phyloP scores from a whole-genome alignment of 2,888 invertebrate genomes.

The Adelognathus sp. region DNA sequence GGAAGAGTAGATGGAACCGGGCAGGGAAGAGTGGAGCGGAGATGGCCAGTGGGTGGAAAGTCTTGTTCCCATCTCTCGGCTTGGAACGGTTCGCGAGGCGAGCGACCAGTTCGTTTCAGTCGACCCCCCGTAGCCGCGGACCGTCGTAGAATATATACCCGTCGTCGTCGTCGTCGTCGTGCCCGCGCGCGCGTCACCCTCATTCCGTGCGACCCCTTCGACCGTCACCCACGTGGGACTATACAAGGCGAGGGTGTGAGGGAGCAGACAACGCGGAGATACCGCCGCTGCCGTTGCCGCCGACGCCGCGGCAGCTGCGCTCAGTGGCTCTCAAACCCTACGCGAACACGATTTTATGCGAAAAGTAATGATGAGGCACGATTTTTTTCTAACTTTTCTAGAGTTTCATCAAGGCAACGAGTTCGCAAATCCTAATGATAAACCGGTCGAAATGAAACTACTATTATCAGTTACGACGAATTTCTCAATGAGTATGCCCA shows the following conservation, averaged over 20 bases:
- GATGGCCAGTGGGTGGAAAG: slow-evolving; percentile 76
- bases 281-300: slow-evolving; percentile 65
- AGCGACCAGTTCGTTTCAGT: slow-evolving; percentile 63
- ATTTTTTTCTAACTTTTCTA: slow-evolving; percentile 22
- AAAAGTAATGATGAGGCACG: slow-evolving; percentile 12
- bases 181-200: slow-evolving; percentile 74
- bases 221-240: slow-evolving; percentile 79
- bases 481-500: no score
- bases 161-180: slow-evolving; percentile 38
- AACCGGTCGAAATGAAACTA: no score
- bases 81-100: slow-evolving; percentile 15
- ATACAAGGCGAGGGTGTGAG: slow-evolving; percentile 77
- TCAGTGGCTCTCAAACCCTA: slow-evolving; percentile 74
- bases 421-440: no score
- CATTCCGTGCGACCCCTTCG: slow-evolving; percentile 80
- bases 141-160: slow-evolving; percentile 19
- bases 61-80: slow-evolving; percentile 58
- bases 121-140: slow-evolving; percentile 28
- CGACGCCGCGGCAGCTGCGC: slow-evolving; percentile 78
- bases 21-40: slow-evolving; percentile 41
- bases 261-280: slow-evolving; percentile 78
- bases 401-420: no score
- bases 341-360: slow-evolving; percentile 42
- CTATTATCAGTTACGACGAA: no score
- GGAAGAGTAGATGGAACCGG: slow-evolving; percentile 7